Base-by-base conservation (phyloP, 2,113 vertebrate species). In the Clarias magur region DNA sequence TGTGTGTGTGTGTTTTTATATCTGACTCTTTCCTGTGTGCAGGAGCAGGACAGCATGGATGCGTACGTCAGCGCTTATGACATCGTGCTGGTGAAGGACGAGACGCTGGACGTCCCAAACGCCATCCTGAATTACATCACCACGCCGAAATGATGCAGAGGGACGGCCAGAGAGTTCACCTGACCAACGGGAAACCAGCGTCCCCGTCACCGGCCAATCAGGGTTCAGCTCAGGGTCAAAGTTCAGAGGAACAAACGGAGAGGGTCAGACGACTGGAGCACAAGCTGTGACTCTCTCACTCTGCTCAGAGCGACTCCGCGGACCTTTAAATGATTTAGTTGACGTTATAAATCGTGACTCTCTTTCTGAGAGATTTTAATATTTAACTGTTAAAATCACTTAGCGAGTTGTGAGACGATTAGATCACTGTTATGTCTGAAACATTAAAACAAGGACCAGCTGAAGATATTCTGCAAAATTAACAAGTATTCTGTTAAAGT, bases 31-130 rank as follows among this genome's bases (percentile, higher is more conserved):
- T 34, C 6, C 57, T 27, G 0, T 0, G 16, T 54, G 65, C 91
- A 99, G 98, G 96, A 99, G 89, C 96, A 98, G 0, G 97, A 98
- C 88, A 92, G 80, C 81, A 96, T 93, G 56, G 93, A 92, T 80
- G 94, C 92, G 3, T 99, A 99, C 92, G 68, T 97, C 90, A 95
- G 96, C 7, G 91, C 95, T 0, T 99, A 96, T 0, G 97, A 99
- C 93, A 95, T 99, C 0, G 96, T 99, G 53, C 89, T 99, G 92
- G 93, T 97, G 92, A 94, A 95, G 1, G 98, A 99, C 0, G 97
- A 99, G 94, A 97, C 95, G 0, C 90, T 99, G 91, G 97, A 97
- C 0, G 96, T 99, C 30, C 96, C 95, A 6, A 99, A 98, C 0
- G 97, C 96, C 7, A 91, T 99, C 0, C 91, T 99, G 70, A 93